Base-by-base conservation (phyloP, 2,113 vertebrate genomes). In the Gnathonemus longibarbis region DNA sequence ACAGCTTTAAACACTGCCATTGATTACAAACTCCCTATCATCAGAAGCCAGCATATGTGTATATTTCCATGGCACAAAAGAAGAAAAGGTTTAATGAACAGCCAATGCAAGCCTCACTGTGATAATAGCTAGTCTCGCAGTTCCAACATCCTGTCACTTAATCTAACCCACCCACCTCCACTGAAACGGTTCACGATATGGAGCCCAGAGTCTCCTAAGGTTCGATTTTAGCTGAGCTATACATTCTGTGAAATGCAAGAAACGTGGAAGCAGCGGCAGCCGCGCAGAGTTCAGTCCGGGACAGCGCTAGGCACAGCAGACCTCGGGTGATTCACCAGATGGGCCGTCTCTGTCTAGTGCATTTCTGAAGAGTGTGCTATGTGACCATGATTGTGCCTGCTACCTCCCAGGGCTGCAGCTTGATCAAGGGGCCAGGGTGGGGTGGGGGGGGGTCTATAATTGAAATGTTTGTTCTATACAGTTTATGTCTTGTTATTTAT, bases 401-500 rank as follows among this genome's bases (percentile, higher is more conserved):
- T 19, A 31, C 85, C 85, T 56, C 85, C 85, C 48, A 53, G 85
- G 85, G 31, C 24, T 53, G 17, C n/a, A 50, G 48, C n/a, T 27
- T 19, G 70, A 77, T 35, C 70, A 77, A 77, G 85, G 85, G 19
- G 50, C 48, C 7, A 48, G 24, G 84, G 24, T 11, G 27, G 85
- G 6, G 11, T n/a, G 46, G 7, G 27, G 85, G 24, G 46, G 10
- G 52, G 3, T 11, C 35, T 66, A 19, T 45, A 62, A 88, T 62
- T 66, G 35, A 66, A 31, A n/a, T 62, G 42, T 88, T 88, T 88
- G 5, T 35, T 42, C 10, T 42, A 35, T 45, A 9, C 27, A 46
- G 31, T 88, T 86, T 52, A 86, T 49, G 13, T 52, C n/a, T 86
- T 50, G n/a, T 48, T n/a, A 85, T 85, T n/a, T 49, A 85, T 85